Percentiles rank a stretch among this genome's conserved stretches.
These are phyloP conservation scores for Paracyclopina nana DNA, from an alignment of 1,140 invertebrate genomes.

Conservation along the genomic window DNA sequence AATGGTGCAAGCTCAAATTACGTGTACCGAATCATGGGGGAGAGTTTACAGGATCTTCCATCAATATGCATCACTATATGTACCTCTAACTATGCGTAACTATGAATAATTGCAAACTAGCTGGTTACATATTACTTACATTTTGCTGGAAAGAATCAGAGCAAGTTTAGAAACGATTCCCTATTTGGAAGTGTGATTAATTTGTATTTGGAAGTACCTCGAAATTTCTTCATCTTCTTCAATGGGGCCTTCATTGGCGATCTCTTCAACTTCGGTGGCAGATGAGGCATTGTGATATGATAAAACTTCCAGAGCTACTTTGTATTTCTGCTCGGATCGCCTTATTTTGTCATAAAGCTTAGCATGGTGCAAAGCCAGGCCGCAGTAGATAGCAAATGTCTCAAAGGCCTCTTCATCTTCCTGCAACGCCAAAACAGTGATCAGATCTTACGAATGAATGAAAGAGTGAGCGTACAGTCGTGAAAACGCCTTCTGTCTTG, in stretches of 20 bases:
- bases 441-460: not conserved
- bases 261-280: not conserved
- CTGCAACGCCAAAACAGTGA: conserved; percentile 20
- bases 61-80: no score
- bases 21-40: no score
- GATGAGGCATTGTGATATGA: conserved; percentile 51
- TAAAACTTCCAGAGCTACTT: conserved; percentile 47
- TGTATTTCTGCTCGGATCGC: conserved; percentile 59
- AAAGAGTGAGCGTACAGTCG: conserved; percentile 25
- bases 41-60: no score
- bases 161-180: not conserved
- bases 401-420: conserved; percentile 62
- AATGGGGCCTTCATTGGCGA: not conserved
- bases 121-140: conserved; percentile 5
- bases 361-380: conserved; percentile 58
- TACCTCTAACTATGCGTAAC: no score
- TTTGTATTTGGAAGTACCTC: no score
- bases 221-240: not conserved
- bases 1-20: not conserved
- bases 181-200: no score
- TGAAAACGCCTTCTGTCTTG: conserved; percentile 46
- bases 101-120: no score
- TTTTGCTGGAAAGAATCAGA: not conserved
- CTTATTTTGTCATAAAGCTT: conserved; percentile 64
- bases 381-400: conserved; percentile 63